Conservation (phyloP, 2,888 invertebrate species). For the Polydrusus cervinus region DNA sequence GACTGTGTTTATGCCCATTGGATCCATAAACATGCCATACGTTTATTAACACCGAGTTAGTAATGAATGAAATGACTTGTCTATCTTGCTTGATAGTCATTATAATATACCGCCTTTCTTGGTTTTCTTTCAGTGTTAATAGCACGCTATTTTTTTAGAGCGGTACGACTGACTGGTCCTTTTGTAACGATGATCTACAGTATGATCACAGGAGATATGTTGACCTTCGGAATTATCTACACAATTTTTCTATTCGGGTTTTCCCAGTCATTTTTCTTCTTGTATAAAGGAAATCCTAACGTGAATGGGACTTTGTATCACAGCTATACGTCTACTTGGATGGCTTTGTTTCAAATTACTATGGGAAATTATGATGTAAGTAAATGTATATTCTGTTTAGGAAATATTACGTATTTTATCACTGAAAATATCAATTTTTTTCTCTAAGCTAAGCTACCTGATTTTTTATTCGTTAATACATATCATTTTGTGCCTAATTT, state of each 20-base stretch:
- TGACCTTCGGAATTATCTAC: constrained; percentile 98
- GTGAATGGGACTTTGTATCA: constrained; percentile 87
- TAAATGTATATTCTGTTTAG: constrained; percentile 53
- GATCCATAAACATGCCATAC: too few relatives aligned
- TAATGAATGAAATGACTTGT: too few relatives aligned
- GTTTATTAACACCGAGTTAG: too few relatives aligned
- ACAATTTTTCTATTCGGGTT: constrained; percentile 95
- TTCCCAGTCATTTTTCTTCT: constrained; percentile 95
- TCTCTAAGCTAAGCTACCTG: too few relatives aligned
- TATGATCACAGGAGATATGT: constrained; percentile 99
- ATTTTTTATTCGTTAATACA: too few relatives aligned
- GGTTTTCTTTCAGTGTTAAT: too few relatives aligned
- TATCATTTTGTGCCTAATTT: too few relatives aligned
- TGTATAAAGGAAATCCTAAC: constrained; percentile 92
- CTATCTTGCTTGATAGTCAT: too few relatives aligned
- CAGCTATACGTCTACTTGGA: constrained; percentile 94
- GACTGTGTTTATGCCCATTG: too few relatives aligned
- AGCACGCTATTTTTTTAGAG: constrained; percentile 75
- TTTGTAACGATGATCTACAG: constrained; percentile 99
- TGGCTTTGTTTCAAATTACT: constrained; percentile 98
- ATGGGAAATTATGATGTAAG: constrained; percentile 97
- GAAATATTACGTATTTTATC: too few relatives aligned
- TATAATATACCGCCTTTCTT: too few relatives aligned
- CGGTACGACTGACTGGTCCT: constrained; percentile 95
- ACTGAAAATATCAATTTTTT: too few relatives aligned